Evolutionary conservation across 2,888 invertebrate species (phyloP), one percentile per base, ranked within the genome.

Genomic region (Dromius quadrimaculatus): DNA sequence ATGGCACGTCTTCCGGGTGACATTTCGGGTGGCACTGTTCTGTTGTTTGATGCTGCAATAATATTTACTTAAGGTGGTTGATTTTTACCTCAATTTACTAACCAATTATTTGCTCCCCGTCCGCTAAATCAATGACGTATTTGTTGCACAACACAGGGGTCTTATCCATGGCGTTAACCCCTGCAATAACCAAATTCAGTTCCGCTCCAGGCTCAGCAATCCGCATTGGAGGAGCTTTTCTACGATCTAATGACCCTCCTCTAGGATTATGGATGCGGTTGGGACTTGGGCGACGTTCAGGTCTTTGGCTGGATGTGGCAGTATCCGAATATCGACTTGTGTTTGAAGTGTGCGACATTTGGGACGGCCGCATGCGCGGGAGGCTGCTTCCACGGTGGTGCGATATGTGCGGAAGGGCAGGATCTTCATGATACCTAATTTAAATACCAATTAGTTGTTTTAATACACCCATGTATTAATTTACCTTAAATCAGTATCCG

Each of bases 401-500:
- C 1, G 73, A 71, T 2, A 41, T 6, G 0, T 57, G 61, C 2
- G 73, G 72, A 23, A 74, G 69, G 6, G 32, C 19, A 8, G 36
- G 11, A 6, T 78, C 77, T 13, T 82, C 81, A 32, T 80, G 81
- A 65, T 81, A 80, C 71, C 82, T 82, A 65, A 1, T 4, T 5
- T 5, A 23, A 19, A 20, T 19, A 17, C 20, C 22, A 28, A 45
- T 23, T 9, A 19, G n/a, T 13, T 62, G 15, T 61, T 45, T 13
- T 5, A 54, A 11, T 13, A 15, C 6, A 11, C 28, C 8, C n/a
- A n/a, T n/a, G n/a, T n/a, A n/a, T n/a, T n/a, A n/a, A 11, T 57
- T 74, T 79, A 89, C 89, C 90, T 88, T 82, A 90, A 86, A 75
- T 93, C 92, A 0, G 91, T 90, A 80, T 93, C 93, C 0, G 89